Base-by-base conservation (phyloP, 37 sponge, comb jelly and placozoan genomes). In the Crambe crambe region DNA sequence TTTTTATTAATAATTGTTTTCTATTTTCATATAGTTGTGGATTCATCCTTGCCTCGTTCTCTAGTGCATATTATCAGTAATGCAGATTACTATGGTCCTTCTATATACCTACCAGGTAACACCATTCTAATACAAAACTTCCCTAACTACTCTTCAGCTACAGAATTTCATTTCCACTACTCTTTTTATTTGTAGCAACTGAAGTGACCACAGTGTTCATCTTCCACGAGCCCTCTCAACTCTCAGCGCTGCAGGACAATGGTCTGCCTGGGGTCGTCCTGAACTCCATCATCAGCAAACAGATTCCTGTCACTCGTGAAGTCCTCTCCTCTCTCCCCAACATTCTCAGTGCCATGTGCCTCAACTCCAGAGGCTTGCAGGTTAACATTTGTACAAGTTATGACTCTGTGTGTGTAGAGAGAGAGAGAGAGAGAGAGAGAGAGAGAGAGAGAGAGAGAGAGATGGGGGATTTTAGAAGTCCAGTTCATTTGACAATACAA, bases 11-110 rank as follows among this genome's bases (percentile, higher is more conserved):
- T n/a, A n/a, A n/a, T n/a, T 38, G 51, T 72, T 2, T 26, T 42
- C 0, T 35, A 2, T 38, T 31, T 36, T 40, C 3, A 40, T 86
- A 40, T 72, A 97, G 95, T 97, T 63, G 90, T 92, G 72, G 92
- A 95, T 42, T 88, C 91, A 2, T 90, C 95, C 15, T 87, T 97
- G 44, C 93, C 92, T 0, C 27, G 31, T 0, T 93, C 93, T 8
- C 86, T 97, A 31, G 92, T 92, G 67, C 98, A 97, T 79, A 90
- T 97, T 59, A 86, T 95, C 80, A 97, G 98, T 63, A 95, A 95
- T 80, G 90, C 91, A 35, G 93, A 95, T 77, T 97, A 95, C 82
- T 97, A 97, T 42, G 98, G 98, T 0, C 86, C 98, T 17, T 86
- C 98, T 3, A 90, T 97, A 31, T 97, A 91, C 81, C 60, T 94